Base-by-base conservation (phyloP, 1,140 invertebrate genomes). In the Megalopta genalis region DNA sequence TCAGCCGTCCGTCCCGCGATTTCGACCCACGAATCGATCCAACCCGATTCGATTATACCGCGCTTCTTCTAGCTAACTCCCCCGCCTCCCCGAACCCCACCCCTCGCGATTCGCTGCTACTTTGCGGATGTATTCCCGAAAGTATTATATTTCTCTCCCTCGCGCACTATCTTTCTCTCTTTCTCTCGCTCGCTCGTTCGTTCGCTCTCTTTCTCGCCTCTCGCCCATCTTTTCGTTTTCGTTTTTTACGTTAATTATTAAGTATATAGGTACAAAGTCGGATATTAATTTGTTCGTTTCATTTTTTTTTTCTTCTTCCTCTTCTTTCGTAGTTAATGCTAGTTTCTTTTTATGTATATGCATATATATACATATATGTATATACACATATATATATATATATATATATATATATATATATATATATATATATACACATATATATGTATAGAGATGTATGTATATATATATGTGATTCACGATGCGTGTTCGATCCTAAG, bases 251-350 rank as follows among this genome's bases (percentile, higher is more conserved):
- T 87, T 89, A 88, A 91, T 90, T 89, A 90, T 57, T 89, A 90
- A 89, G 83, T 90, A 90, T 90, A 92, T 91, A 91, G 89, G 89
- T 92, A 91, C 90, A 92, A 92, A 92, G 90, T 90, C 87, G 86
- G 87, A 90, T 90, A 91, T 91, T 90, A 88, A 90, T 90, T 90
- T 86, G 86, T 90, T 88, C 81, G 82, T 87, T 84, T 57, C 54
- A 21, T 57, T 21, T 57, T n/a, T 57, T 57, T 57, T 57, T 57
- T 54, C 18, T 9, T 52, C 49, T 18, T 52, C 49, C 18, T 52
- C 49, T 18, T 52, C 18, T 52, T 52, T 82, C 73, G 65, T 85
- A 85, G 60, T 81, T 82, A 85, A 75, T 85, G 68, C 72, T 85
- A 82, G 70, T 77, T 14, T 52, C 32, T 32, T 32, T 46, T 9